Evolutionary conservation across 2,113 vertebrate genomes (phyloP).

Genomic region (Eretmochelys imbricata): DNA sequence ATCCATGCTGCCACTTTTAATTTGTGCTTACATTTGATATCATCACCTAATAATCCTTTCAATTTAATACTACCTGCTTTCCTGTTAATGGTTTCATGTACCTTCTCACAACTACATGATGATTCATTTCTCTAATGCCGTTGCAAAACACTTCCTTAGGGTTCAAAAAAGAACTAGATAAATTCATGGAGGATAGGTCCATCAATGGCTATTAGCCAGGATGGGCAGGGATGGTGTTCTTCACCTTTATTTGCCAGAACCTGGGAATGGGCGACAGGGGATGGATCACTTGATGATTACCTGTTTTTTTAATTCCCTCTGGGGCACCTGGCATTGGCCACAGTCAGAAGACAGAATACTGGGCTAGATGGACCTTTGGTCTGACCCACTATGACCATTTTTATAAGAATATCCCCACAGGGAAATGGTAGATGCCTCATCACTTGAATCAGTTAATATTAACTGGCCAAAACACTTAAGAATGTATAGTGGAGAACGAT

Average conservation of each 20-base stretch:
- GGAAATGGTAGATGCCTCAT: neutral
- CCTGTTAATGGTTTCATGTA: conserved; percentile 25
- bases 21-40: neutral
- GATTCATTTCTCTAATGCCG: neutral
- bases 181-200: too few relatives aligned
- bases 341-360: too few relatives aligned
- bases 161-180: too few relatives aligned
- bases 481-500: neutral
- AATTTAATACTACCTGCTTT: neutral
- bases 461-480: neutral
- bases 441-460: neutral
- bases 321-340: too few relatives aligned
- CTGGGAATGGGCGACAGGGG: too few relatives aligned
- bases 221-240: too few relatives aligned
- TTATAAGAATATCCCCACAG: neutral
- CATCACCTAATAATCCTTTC: neutral
- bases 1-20: neutral
- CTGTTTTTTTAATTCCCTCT: too few relatives aligned
- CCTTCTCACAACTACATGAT: neutral
- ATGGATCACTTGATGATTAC: too few relatives aligned
- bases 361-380: too few relatives aligned
- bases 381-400: too few relatives aligned
- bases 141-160: neutral
- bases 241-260: too few relatives aligned
- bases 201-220: too few relatives aligned